Evolutionary conservation across 2,888 invertebrate genomes (phyloP).

Genomic region (Herminia tarsipennalis): DNA sequence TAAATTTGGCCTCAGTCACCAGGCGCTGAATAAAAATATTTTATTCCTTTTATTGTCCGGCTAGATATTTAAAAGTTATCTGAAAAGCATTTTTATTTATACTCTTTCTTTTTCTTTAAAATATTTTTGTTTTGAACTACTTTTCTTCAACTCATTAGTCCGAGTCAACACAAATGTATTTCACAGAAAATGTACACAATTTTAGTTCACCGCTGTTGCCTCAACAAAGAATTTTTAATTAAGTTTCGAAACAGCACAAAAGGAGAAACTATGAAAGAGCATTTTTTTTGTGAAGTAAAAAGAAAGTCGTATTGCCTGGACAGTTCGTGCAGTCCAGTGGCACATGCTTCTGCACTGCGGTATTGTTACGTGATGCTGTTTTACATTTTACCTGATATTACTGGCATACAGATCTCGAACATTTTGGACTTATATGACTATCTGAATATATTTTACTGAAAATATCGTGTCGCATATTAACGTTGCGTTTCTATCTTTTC

Average conservation of each 20-base stretch:
- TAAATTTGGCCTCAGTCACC: conserved; percentile 34
- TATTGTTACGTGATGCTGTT: conserved; percentile 72
- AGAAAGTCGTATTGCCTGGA: conserved; percentile 31
- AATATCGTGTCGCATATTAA: not conserved
- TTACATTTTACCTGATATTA: too few relatives aligned
- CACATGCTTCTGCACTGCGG: conserved; percentile 69
- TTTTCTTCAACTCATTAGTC: not conserved
- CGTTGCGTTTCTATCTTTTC: conserved; percentile 39
- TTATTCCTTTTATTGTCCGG: conserved; percentile 30
- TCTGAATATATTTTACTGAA: too few relatives aligned
- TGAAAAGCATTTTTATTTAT: too few relatives aligned
- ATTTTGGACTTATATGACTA: not conserved
- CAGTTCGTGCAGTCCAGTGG: conserved; percentile 43
- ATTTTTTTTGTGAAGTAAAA: conserved; percentile 33
- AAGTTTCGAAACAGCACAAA: conserved; percentile 42
- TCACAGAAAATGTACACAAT: conserved; percentile 16
- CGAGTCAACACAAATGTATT: conserved; percentile 8
- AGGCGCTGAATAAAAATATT: conserved; percentile 20
- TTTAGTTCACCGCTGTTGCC: conserved; percentile 24
- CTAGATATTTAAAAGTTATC: too few relatives aligned
- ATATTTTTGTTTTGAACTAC: too few relatives aligned
- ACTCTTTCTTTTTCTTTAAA: too few relatives aligned
- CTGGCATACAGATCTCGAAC: conserved; percentile 2
- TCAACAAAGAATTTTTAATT: conserved; percentile 48
- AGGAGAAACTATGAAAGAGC: conserved; percentile 31